These are phyloP conservation scores for Spatulosminthurus flaviceps DNA, from an alignment of 2,888 invertebrate species.

Conservation along the genomic window DNA sequence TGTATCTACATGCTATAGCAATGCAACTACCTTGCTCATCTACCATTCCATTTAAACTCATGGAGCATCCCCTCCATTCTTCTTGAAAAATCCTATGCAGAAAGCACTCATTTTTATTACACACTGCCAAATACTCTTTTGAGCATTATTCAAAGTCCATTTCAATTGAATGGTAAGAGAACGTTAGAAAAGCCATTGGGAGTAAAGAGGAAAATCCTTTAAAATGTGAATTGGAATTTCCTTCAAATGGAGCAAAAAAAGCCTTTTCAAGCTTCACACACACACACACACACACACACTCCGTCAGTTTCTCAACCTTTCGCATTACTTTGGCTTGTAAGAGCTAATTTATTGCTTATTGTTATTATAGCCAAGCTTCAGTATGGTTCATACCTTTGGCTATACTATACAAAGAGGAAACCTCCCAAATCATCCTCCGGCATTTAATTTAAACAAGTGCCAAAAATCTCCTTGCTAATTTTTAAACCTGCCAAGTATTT, in stretches of 20 bases:
- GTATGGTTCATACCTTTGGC: background rate
- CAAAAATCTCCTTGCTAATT: too few relatives aligned
- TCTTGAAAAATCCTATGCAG: background rate
- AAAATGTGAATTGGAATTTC: slow-evolving; percentile 7
- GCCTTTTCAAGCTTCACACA: too few relatives aligned
- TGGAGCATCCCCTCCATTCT: slow-evolving; percentile 2
- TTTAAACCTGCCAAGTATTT: too few relatives aligned
- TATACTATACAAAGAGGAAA: background rate
- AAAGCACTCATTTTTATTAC: slow-evolving; percentile 18
- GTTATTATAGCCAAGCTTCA: background rate
- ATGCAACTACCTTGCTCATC: background rate
- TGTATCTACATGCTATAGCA: background rate
- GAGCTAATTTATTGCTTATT: background rate
- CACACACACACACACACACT: too few relatives aligned
- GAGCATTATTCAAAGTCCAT: background rate
- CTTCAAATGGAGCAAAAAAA: slow-evolving; percentile 32
- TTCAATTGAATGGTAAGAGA: background rate
- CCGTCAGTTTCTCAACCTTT: background rate
- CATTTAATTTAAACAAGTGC: too few relatives aligned
- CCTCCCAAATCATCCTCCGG: too few relatives aligned
- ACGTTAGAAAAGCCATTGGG: background rate
- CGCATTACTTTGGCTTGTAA: background rate
- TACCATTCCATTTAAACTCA: slow-evolving; percentile 11
- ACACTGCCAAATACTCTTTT: background rate
- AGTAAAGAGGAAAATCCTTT: slow-evolving; percentile 14